Percentiles rank a stretch among this genome's conserved stretches.
Conservation (phyloP, 64 coral and sea anemone genomes). For the Stichodactyla mertensii region DNA sequence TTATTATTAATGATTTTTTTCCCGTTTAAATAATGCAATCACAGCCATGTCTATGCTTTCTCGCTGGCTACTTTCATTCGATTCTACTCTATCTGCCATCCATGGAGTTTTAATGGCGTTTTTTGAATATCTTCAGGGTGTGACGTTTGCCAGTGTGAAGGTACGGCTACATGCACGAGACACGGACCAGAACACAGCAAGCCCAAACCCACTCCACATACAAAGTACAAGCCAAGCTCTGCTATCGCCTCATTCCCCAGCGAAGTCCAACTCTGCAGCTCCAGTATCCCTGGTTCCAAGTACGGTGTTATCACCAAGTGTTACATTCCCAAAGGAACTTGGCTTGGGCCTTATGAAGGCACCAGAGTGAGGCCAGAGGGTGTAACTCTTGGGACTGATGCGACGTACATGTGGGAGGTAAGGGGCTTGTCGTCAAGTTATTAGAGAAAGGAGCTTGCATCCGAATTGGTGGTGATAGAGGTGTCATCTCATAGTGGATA, state of each 20-base stretch:
- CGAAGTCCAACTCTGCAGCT: slow-evolving; percentile 58
- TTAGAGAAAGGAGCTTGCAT: too few species aligned
- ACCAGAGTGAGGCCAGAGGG: not conserved
- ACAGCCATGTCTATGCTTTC: too few species aligned
- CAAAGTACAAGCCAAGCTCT: not conserved
- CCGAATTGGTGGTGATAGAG: too few species aligned
- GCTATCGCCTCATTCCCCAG: slow-evolving; percentile 39
- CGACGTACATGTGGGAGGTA: slow-evolving; percentile 67
- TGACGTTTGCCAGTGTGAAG: not conserved
- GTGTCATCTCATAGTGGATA: too few species aligned
- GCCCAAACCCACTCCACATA: not conserved
- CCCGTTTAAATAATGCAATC: too few species aligned
- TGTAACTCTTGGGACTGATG: slow-evolving; percentile 13
- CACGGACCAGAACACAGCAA: not conserved
- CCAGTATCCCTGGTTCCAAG: slow-evolving; percentile 54
- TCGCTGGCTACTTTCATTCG: too few species aligned
- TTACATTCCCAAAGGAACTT: slow-evolving; percentile 53
- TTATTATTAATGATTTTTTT: too few species aligned
- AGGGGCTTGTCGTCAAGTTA: not conserved
- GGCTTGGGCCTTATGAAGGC: slow-evolving; percentile 76
- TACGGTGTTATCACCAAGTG: slow-evolving; percentile 37
- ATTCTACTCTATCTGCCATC: too few species aligned
- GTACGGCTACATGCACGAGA: not conserved
- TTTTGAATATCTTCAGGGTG: not conserved
- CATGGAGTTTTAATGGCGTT: too few species aligned